Conservation (phyloP, 2,888 invertebrate genomes). For the Cheilosia soror region DNA sequence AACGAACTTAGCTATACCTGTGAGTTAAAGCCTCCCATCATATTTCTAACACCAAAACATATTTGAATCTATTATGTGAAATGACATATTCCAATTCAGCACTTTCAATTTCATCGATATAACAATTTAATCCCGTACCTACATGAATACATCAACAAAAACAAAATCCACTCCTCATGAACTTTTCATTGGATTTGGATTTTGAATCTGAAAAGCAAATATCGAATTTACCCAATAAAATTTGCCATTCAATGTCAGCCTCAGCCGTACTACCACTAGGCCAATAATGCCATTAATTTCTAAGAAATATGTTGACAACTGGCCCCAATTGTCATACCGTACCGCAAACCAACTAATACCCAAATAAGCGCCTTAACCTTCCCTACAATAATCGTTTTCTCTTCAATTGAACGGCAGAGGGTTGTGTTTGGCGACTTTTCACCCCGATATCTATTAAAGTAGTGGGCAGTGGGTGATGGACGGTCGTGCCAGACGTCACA, state of each 20-base stretch:
- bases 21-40: no score
- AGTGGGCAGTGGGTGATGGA: not conserved
- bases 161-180: not conserved
- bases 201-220: not conserved
- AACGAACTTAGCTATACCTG: no score
- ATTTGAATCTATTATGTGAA: no score
- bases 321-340: conserved; percentile 53
- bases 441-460: conserved; percentile 37
- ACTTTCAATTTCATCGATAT: not conserved
- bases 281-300: conserved; percentile 48
- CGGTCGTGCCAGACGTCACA: not conserved
- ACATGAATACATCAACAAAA: not conserved
- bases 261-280: not conserved
- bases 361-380: conserved; percentile 71
- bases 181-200: not conserved
- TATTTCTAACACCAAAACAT: not conserved
- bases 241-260: conserved; percentile 52
- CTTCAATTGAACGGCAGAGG: conserved; percentile 40
- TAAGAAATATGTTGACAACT: conserved; percentile 43
- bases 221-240: conserved; percentile 10
- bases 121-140: not conserved
- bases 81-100: not conserved
- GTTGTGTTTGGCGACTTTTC: conserved; percentile 55
- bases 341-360: conserved; percentile 47
- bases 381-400: conserved; percentile 38